Conservation (phyloP, 2,113 vertebrate species). For the Centropus bengalensis region DNA sequence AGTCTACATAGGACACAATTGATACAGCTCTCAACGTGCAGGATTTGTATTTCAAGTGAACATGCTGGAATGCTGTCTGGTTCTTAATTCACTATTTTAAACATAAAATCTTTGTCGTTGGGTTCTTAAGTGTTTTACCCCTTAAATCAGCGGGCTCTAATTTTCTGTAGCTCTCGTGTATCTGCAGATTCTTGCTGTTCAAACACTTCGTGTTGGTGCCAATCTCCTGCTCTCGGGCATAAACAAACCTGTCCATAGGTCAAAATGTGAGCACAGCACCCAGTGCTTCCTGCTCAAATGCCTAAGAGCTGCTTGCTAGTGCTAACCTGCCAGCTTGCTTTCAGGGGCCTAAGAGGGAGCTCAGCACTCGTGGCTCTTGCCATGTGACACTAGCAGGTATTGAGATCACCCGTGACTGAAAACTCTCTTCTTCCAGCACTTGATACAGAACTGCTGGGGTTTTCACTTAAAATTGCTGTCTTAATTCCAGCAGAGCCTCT, state of each 20-base stretch:
- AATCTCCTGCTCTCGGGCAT: neutral
- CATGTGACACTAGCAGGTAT: neutral
- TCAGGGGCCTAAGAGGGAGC: neutral
- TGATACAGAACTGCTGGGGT: neutral
- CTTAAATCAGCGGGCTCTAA: neutral
- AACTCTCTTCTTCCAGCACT: neutral
- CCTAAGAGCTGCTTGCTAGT: slow-evolving; percentile 5
- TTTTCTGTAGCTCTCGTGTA: neutral
- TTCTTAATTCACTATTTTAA: slow-evolving; percentile 11
- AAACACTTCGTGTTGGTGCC: neutral
- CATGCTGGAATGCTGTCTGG: neutral
- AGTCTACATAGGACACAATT: neutral
- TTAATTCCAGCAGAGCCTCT: neutral
- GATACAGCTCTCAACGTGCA: neutral
- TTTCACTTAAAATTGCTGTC: neutral
- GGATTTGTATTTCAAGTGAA: neutral
- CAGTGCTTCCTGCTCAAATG: slow-evolving; percentile 13
- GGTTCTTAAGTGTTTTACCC: neutral
- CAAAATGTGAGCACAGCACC: neutral
- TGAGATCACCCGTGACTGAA: neutral
- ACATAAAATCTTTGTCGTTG: neutral
- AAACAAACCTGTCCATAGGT: slow-evolving; percentile 27
- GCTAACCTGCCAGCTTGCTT: neutral
- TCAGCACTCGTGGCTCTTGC: neutral
- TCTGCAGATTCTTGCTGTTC: slow-evolving; percentile 8